A percentile compares a stretch with the other conserved stretches of the same genome.
Conservation (phyloP, 1,140 invertebrate genomes). For the Bombus ignitus region DNA sequence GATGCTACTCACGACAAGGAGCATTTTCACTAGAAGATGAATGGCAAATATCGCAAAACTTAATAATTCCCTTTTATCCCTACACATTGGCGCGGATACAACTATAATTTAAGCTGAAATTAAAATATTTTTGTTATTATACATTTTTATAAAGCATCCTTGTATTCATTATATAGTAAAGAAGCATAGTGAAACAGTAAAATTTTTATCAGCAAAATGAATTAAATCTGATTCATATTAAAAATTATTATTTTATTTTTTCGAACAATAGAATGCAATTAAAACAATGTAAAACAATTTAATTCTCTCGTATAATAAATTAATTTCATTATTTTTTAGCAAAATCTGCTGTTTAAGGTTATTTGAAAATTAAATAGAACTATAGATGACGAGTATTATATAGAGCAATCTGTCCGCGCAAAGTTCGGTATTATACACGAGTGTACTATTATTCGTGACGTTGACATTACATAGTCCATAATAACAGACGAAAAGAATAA, state of each 20-base stretch:
- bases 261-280: no score
- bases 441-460: constrained; percentile 30
- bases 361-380: constrained; percentile 7
- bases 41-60: background rate
- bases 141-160: background rate
- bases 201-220: background rate
- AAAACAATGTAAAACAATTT: background rate
- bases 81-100: background rate
- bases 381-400: background rate
- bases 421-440: constrained; percentile 39
- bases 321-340: background rate
- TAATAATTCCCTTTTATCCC: background rate
- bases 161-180: background rate
- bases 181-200: background rate
- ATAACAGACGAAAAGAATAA: constrained; percentile 9
- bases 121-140: background rate
- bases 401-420: constrained; percentile 20
- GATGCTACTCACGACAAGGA: background rate
- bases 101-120: background rate
- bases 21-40: constrained; percentile 24
- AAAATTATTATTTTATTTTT: background rate
- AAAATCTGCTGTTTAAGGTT: background rate
- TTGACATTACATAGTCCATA: constrained; percentile 24
- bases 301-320: background rate
- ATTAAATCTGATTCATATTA: background rate